Base-by-base conservation (phyloP, 2,888 invertebrate genomes). In the Acronicta aceris region DNA sequence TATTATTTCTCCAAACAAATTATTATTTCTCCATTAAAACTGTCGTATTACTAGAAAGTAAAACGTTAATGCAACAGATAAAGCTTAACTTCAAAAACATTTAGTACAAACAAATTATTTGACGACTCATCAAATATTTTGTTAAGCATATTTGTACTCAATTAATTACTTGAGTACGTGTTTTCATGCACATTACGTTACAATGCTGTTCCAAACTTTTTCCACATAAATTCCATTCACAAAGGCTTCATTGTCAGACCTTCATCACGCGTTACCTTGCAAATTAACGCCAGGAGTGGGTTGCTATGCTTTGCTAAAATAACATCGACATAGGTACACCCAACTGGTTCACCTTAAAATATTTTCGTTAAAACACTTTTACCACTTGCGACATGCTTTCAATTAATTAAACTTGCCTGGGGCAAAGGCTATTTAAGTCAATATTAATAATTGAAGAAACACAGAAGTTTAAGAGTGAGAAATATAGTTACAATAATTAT, bases 191-290 rank as follows among this genome's bases (percentile, higher is more conserved):
- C 21, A 41, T 13, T 33, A 25, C 10, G 15, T 41, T 30, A 45
- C 5, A 12, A 30, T 41, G 21, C 13, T 38, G 25, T 40, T 50
- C 12, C 2, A 50, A 65, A 61, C 42, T 66, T 56, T 52, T 54
- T 33, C 13, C 41, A 51, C 59, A 38, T 53, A 54, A 52, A 74
- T 66, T 59, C 63, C 41, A 40, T 48, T 45, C 65, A 46, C 59
- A 47, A 59, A 61, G 60, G 51, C 9, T 50, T 17, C 55, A 71
- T 65, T 70, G 68, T 74, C 70, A 79, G 59, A 78, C 81, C 77
- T 78, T 65, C 59, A 70, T 78, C 74, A 72, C 36, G 16, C 27
- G 69, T 69, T 75, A 63, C 67, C 71, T 55, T 50, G 60, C 64
- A 74, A 65, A 76, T 71, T 63, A 65, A 72, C 54, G 59, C 52